Evolutionary conservation across 2,888 invertebrate genomes (phyloP).

Genomic region (Tuberolachnus salignus): DNA sequence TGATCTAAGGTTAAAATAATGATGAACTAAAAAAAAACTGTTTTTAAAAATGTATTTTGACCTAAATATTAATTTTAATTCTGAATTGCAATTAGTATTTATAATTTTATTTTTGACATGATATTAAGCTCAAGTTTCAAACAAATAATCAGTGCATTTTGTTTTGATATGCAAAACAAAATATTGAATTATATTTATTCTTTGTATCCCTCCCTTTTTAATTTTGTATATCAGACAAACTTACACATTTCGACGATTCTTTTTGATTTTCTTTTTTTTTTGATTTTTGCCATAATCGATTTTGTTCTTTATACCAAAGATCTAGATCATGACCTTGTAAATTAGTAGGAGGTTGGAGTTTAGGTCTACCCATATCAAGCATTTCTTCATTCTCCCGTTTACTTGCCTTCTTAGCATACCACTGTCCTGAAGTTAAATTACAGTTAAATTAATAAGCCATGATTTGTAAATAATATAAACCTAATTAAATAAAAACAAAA

Average conservation of each 20-base stretch:
- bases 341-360: constrained; percentile 38
- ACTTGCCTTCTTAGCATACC: constrained; percentile 43
- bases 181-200: no score
- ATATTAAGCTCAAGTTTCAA: no score
- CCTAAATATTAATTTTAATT: no score
- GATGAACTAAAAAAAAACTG: no score
- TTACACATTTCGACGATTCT: constrained; percentile 46
- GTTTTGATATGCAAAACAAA: no score
- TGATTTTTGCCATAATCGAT: constrained; percentile 47
- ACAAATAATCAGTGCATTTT: no score
- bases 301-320: constrained; percentile 47
- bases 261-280: constrained; percentile 51
- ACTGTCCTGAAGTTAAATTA: constrained; percentile 29
- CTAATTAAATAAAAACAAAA: background rate
- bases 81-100: no score
- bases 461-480: background rate
- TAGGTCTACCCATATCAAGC: constrained; percentile 27
- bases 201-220: background rate
- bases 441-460: background rate
- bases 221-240: background rate
- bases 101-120: no score
- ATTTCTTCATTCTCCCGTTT: constrained; percentile 38
- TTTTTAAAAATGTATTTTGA: no score
- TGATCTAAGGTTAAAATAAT: no score
- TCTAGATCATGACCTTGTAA: constrained; percentile 45